Evolutionary conservation across 2,113 vertebrate species (phyloP).

Genomic region (Gopherus evgoodei): DNA sequence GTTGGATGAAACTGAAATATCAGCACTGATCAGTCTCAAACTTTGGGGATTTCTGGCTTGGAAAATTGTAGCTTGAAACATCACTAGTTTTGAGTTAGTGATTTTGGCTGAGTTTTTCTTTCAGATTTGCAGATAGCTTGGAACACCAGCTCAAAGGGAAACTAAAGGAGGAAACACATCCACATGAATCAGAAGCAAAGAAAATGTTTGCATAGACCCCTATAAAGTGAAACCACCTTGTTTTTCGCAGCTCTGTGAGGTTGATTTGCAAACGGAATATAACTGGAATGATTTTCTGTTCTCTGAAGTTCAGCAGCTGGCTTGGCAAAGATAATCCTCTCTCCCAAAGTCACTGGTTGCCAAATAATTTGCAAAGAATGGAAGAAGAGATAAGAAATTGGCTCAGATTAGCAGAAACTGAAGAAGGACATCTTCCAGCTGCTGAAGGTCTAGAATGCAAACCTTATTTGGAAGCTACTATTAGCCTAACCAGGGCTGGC

Average conservation of each 20-base stretch:
- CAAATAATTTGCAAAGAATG: not conserved
- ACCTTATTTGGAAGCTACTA: not conserved
- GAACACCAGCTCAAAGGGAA: not conserved
- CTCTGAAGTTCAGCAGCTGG: not conserved
- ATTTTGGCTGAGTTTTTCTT: not conserved
- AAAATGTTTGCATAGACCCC: not conserved
- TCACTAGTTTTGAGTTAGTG: not conserved
- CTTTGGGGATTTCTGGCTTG: not conserved
- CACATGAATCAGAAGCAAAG: not conserved
- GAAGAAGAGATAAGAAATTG: not conserved
- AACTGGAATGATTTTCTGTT: not conserved
- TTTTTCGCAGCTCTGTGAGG: not conserved
- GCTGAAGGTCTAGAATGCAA: not conserved
- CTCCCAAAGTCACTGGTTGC: not conserved
- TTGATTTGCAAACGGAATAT: not conserved
- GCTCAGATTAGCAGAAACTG: not conserved
- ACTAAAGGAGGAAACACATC: not conserved
- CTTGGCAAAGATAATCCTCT: not conserved
- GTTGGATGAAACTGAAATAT: not conserved
- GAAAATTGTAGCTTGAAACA: not conserved
- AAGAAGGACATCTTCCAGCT: not conserved
- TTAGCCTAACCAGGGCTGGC: no score
- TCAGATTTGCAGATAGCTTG: not conserved
- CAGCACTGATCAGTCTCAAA: not conserved
- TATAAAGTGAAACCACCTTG: no score